Evolutionary conservation across 2,888 invertebrate species (phyloP).

Genomic region (Eristalis intricaria): DNA sequence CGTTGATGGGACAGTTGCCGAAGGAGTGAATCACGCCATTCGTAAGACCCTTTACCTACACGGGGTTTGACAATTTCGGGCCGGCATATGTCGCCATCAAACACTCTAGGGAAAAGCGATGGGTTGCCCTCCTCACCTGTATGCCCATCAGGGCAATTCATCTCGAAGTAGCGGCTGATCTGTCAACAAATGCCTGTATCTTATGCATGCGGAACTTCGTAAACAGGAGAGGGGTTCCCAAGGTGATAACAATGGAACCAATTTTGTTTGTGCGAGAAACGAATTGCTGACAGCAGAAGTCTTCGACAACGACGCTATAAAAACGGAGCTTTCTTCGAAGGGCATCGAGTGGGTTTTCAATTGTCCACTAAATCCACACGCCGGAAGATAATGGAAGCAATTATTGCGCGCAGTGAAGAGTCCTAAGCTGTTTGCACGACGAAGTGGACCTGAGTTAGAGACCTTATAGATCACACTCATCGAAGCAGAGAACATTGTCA

Average conservation of each 20-base stretch:
- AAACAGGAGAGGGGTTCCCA: slow-evolving; percentile 15
- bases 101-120: slow-evolving; percentile 44
- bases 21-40: too few species aligned
- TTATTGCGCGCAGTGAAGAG: slow-evolving; percentile 23
- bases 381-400: slow-evolving; percentile 57
- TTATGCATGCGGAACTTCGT: slow-evolving; percentile 30
- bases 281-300: neutral
- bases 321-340: neutral
- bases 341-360: neutral
- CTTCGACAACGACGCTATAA: neutral
- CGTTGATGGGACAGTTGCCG: too few species aligned
- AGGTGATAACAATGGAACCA: neutral
- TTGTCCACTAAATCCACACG: slow-evolving; percentile 41
- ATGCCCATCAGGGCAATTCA: slow-evolving; percentile 31
- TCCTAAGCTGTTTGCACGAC: neutral
- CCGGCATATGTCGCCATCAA: slow-evolving; percentile 24
- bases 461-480: neutral
- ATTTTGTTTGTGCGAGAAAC: neutral
- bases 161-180: slow-evolving; percentile 17
- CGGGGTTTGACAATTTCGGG: too few species aligned
- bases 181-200: slow-evolving; percentile 19
- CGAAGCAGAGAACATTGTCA: neutral
- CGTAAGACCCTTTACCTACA: too few species aligned
- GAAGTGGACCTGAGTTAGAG: neutral
- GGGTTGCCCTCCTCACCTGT: slow-evolving; percentile 48